Base-by-base conservation (phyloP, 1,140 invertebrate species). In the Euura saliciscinereae region DNA sequence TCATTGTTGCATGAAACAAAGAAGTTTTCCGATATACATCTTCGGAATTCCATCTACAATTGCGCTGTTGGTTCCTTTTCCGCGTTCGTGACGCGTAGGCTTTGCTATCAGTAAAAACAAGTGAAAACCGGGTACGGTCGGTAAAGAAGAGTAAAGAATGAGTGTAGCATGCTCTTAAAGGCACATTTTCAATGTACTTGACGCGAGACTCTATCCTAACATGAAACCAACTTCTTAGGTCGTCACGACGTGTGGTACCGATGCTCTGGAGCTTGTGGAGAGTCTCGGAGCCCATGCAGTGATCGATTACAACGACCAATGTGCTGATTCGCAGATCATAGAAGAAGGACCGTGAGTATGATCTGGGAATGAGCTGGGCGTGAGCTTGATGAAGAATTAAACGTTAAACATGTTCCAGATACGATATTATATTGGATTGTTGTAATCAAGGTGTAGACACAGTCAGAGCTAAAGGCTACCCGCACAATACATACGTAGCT, bases 351-450 rank as follows among this genome's bases (percentile, higher is more conserved):
- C 91, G 90, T 96, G 85, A 86, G 89, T 88, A 66, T 44, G 3
- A 59, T 59, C 51, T 0, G 13, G 28, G 28, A 0, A 28, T 28
- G 28, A 28, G 28, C 28, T 28, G 28, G 28, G 28, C 28, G 0
- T 28, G 28, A 28, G 28, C 28, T 28, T 28, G 51, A 59, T 59
- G 13, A n/a, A 3, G 4, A 6, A 13, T 51, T 71, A 72, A 51
- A 3, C 8, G 10, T 65, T 66, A 43, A 66, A 45, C 65, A 43
- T 74, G 10, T 75, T 86, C 69, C 78, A 95, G 94, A 70, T 97
- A 94, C 85, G 94, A 97, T 79, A 91, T 96, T 68, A 94, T 98
- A 71, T 82, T 98, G 59, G 96, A 98, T 86, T 94, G 94, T 73
- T 92, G 94, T 28, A 96, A 96, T 71, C 89, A 93, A 73, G 92